These are phyloP conservation scores for Pristionchus japonicus DNA, from an alignment of 2,888 invertebrate species.

Conservation along the genomic window DNA sequence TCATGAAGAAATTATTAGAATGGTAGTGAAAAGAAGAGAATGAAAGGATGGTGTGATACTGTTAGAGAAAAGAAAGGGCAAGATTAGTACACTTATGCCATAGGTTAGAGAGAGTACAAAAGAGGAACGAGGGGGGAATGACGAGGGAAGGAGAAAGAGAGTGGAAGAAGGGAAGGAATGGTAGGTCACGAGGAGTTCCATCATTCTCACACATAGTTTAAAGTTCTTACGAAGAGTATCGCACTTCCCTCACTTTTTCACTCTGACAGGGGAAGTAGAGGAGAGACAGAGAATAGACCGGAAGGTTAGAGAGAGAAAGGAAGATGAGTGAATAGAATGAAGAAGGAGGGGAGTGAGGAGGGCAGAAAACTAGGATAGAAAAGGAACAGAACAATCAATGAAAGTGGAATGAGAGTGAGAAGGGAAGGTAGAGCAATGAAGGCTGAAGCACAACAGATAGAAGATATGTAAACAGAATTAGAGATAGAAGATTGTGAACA, in stretches of 20 bases:
- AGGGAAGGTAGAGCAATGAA: background rate
- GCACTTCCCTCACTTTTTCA: constrained; percentile 7
- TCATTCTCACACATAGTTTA: background rate
- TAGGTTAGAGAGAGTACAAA: background rate
- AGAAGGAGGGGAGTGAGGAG: constrained; percentile 34
- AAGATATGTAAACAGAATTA: constrained; percentile 26
- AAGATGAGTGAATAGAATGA: background rate
- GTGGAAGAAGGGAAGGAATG: background rate
- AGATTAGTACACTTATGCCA: background rate
- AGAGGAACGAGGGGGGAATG: background rate
- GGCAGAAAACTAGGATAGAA: constrained; percentile 8
- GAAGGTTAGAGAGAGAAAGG: constrained; percentile 36
- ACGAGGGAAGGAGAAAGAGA: background rate
- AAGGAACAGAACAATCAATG: background rate
- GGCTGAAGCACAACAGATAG: background rate
- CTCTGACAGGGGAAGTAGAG: background rate
- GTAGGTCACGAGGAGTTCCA: background rate
- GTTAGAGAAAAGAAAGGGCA: background rate
- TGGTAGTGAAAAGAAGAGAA: background rate
- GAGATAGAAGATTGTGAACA: constrained; percentile 12
- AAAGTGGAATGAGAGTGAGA: constrained; percentile 29
- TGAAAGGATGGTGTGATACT: background rate
- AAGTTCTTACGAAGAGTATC: background rate
- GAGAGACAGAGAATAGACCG: background rate
- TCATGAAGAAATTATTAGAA: background rate